Evolutionary conservation across 1,140 invertebrate species (phyloP), one percentile per base, ranked within the genome.

Genomic region (Polypedilum pembai): DNA sequence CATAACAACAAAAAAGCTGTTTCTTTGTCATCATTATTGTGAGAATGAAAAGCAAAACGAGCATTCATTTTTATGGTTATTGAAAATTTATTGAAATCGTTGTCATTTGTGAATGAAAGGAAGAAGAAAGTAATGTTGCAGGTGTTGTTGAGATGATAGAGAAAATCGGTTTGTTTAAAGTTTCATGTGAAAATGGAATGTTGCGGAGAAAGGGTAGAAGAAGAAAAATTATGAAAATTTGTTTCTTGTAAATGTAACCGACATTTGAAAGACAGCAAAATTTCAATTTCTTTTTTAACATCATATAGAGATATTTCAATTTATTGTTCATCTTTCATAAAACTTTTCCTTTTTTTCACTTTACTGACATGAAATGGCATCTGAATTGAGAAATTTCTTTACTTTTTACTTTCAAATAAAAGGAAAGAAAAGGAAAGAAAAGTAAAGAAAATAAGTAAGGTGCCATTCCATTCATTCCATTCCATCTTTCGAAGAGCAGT

Each of bases 51-150:
- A 33, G 24, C 24, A 33, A 56, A 56, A n/a, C 12, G 45, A 56
- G 15, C 12, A 18, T 4, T 69, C 18, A n/a, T 69, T 8, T 69
- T 69, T 69, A 69, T 69, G 65, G 65, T 20, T 21, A 69, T 69
- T 69, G 65, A 69, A 20, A 69, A 20, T 69, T 69, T 69, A 69
- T 69, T 69, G 65, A 69, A 69, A 18, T 56, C 20, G 65, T 18
- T 21, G 65, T 69, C 65, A 69, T 69, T 69, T 10, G 17, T 69
- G 18, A 33, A 33, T 33, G 24, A 33, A 33, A 33, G 5, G 24
- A 33, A 33, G n/a, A n/a, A n/a, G n/a, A n/a, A n/a, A n/a, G n/a
- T n/a, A 69, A 5, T 69, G 65, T 18, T 69, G 17, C 65, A 69
- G 65, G 65, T 69, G 65, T 18, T 69, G 65, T 18, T 45, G 41